These are phyloP conservation scores for Gracilinanus agilis DNA, from an alignment of 2,113 vertebrate genomes.

Conservation along the genomic window DNA sequence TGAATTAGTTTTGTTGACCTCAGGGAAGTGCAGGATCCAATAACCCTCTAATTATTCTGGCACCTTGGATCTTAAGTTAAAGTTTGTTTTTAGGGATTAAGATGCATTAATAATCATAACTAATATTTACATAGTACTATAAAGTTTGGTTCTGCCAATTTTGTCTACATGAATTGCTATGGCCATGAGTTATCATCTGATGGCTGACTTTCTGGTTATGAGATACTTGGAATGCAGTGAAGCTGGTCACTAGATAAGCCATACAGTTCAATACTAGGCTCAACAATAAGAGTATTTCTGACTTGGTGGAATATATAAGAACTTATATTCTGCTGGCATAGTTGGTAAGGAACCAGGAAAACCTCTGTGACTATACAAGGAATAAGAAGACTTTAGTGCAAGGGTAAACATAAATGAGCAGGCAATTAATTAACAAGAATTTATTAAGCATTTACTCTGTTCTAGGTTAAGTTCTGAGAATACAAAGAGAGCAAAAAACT, in stretches of 20 bases:
- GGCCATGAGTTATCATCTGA: not conserved
- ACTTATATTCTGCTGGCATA: not conserved
- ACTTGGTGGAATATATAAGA: not conserved
- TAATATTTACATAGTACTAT: not conserved
- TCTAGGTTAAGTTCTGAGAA: not conserved
- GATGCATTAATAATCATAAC: not conserved
- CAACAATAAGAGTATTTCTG: not conserved
- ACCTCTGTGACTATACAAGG: not conserved
- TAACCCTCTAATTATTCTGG: not conserved
- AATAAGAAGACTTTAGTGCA: not conserved
- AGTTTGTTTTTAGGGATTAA: not conserved
- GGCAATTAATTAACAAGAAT: not conserved
- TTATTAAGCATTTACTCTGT: not conserved
- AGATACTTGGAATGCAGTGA: not conserved
- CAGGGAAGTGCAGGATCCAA: not conserved
- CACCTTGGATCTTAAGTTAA: not conserved
- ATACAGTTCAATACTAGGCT: not conserved
- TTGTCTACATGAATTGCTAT: not conserved
- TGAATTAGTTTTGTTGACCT: not conserved
- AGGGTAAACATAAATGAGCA: not conserved
- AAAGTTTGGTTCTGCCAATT: not conserved
- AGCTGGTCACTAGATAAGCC: not conserved
- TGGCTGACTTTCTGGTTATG: not conserved
- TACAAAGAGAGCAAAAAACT: not conserved
- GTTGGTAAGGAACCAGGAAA: not conserved